Base-by-base conservation (phyloP, 1,140 invertebrate species). In the Xylocopa sonorina region DNA sequence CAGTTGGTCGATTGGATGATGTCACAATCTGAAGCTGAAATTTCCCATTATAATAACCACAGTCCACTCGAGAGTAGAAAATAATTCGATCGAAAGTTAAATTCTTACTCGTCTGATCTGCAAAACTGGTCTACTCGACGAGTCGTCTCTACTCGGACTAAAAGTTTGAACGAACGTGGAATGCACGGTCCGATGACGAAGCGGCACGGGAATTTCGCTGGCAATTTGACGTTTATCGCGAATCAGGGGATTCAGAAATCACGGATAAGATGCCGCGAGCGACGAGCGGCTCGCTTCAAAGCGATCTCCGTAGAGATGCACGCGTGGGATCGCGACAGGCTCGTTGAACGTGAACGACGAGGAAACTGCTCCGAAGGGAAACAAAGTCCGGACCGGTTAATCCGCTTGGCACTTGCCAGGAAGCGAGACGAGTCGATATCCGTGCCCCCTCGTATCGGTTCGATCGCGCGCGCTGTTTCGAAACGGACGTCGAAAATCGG, bases 221-320 rank as follows among this genome's bases (percentile, higher is more conserved):
- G 50, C 53, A 43, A 66, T 66, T 75, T 43, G 50, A 21, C 50
- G 50, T 55, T 76, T 76, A 34, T 46, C 38, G 43, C 10, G 51
- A 4, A 55, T 46, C 38, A 48, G 63, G 41, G 48, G 57, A 76
- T 76, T 76, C 27, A 38, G 38, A 43, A 68, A 68, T 68, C 27
- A 27, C 16, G 74, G n/a, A 58, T 24, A 38, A 48, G 43, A 63
- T 43, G 34, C 62, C 7, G 0, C 2, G 21, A 12, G 50, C 24
- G 14, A 27, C 53, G 24, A 16, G 60, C 82, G 82, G 82, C 62
- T 29, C 48, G 38, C 63, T 84, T 82, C 80, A 84, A 84, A 84
- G 82, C 63, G 79, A 62, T 58, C 63, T 69, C 64, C n/a, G n/a
- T n/a, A 29, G 60, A 9, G 68, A 66, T 38, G 9, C 38, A 38